phyloP scores from a whole-genome alignment of 2,797 vertebrate species.

The Aldrovandia affinis region DNA sequence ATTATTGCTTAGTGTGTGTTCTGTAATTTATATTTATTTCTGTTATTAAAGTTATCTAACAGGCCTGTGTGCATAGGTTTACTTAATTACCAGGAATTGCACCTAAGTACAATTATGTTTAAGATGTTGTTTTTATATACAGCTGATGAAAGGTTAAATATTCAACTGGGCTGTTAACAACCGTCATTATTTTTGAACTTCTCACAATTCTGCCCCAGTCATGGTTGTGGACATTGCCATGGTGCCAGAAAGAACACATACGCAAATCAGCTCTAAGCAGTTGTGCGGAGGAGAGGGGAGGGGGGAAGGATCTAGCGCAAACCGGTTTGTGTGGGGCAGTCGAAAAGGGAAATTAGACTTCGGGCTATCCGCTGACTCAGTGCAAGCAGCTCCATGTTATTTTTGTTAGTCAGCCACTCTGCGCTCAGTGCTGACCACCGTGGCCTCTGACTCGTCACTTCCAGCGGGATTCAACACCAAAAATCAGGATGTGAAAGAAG shows the following conservation, averaged over 20 bases:
- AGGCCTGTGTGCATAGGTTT: background rate
- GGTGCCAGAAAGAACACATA: background rate
- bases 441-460: background rate
- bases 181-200: background rate
- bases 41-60: no score
- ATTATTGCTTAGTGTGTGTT: no score
- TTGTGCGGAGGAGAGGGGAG: background rate
- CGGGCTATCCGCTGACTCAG: conserved; percentile 16
- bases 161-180: background rate
- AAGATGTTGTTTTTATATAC: background rate
- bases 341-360: conserved; percentile 9
- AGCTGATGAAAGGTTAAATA: background rate
- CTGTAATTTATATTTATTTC: no score
- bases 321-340: conserved; percentile 1
- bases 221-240: background rate
- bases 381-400: background rate
- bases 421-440: background rate
- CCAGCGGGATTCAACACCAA: background rate
- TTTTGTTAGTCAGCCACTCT: conserved; percentile 13
- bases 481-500: conserved; percentile 4
- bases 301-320: background rate
- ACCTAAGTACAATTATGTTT: background rate
- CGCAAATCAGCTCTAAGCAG: background rate
- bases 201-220: background rate
- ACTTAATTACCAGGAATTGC: background rate